Evolutionary conservation across 2,113 vertebrate species (phyloP), one percentile per base, ranked within the genome.

Genomic region (Proterorhinus semilunaris): DNA sequence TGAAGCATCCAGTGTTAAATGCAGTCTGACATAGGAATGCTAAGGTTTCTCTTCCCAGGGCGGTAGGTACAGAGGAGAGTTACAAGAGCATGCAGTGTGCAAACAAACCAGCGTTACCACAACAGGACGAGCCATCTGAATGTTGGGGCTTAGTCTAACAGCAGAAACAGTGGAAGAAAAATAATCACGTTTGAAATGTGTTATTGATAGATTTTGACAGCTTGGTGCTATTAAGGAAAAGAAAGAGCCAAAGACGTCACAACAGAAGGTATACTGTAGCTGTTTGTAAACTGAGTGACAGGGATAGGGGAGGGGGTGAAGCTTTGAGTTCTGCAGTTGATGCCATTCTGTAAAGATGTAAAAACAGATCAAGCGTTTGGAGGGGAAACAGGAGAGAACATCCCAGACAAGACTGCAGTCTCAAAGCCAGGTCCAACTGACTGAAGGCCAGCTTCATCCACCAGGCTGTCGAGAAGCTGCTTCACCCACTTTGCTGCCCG

Each of bases 11-110:
- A 57, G 64, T 75, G 74, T 76, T 68, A 69, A 53, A 85, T 82
- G 48, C 69, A 75, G 71, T 72, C 65, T 71, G 86, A 85, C 75
- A 75, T 7, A 55, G 53, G 78, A 83, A 81, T 69, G 76, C 62
- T 73, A 46, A 36, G 21, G 65, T 75, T 81, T 62, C 73, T 46
- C 58, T 52, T 47, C 51, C 49, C 57, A 9, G 53, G 53, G 53
- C 53, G 17, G 9, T 59, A 61, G 43, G 58, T 16, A 44, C 36
- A 58, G 65, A 69, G 54, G 57, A 43, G 17, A 51, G 43, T 5
- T 9, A 70, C 10, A 49, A 50, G 48, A 58, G 47, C 36, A 21
- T 13, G 58, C 58, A 61, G 13, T n/a, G 36, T 57, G 47, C 62
- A 66, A 66, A 4, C 53, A 54, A 61, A 57, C 27, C 49, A 8